phyloP scores from a whole-genome alignment of 2,113 vertebrate species.

The Myrmecophaga tridactyla region DNA sequence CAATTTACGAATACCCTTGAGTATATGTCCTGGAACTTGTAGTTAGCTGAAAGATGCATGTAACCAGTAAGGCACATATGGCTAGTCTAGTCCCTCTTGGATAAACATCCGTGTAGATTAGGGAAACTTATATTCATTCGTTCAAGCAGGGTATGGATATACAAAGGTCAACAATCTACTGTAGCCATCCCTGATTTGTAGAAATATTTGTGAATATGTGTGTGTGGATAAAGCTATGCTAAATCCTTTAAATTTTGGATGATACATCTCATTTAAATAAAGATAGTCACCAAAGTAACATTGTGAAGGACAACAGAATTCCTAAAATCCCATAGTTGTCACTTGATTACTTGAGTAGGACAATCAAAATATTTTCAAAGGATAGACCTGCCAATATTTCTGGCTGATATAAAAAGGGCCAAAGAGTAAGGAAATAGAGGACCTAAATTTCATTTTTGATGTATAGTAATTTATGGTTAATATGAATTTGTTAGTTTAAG shows the following conservation, averaged over 20 bases:
- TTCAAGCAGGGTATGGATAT: not conserved
- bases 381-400: not conserved
- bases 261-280: not conserved
- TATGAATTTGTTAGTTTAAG: not conserved
- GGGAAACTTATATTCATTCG: not conserved
- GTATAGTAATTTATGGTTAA: not conserved
- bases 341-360: not conserved
- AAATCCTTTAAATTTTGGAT: not conserved
- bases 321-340: not conserved
- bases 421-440: not conserved
- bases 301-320: not conserved
- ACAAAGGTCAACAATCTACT: slow-evolving; percentile 28
- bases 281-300: not conserved
- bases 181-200: not conserved
- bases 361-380: not conserved
- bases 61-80: not conserved
- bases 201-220: not conserved
- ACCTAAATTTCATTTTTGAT: not conserved
- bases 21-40: not conserved
- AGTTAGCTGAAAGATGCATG: not conserved
- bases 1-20: not conserved
- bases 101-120: not conserved
- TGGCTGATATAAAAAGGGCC: not conserved
- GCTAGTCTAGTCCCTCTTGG: not conserved
- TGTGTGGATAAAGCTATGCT: not conserved